Evolutionary conservation across 2,888 invertebrate species (phyloP), one percentile per base, ranked within the genome.

Genomic region (Stegophylla sp.): DNA sequence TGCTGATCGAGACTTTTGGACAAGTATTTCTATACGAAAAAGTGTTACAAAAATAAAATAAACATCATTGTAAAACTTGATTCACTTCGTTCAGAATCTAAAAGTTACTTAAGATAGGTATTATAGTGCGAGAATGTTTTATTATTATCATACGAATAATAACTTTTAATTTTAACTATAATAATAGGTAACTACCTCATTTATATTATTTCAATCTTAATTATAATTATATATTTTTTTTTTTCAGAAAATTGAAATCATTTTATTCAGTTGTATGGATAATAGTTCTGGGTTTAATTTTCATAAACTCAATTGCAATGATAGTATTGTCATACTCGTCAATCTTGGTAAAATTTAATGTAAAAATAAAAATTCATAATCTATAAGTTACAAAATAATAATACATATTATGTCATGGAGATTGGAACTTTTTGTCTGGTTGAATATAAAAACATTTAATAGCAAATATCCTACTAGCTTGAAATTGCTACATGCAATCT

Each of bases 241-340:
- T 71, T 66, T 45, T n/a, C 48, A 71, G 69, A 34, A 51, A 34
- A 53, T 71, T 71, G 34, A 71, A 53, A 34, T 34, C 51, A n/a
- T 71, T 71, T 53, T 71, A 53, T 34, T 34, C 15, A 13, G 51
- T 71, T 4, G 20, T 71, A 5, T 20, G 51, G 34, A 28, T 34
- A 34, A 71, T 71, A 13, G 51, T 71, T 34, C 4, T 51, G 20
- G 5, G 20, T n/a, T 9, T 34, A 20, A 53, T 51, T n/a, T 13
- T 71, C 15, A 20, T 53, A n/a, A 34, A 71, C 34, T 51, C 69
- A 28, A 10, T 12, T 53, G 45, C 20, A 53, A 10, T 34, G n/a
- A 53, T 34, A 51, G 41, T 71, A 34, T 20, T 71, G n/a, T 15
- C 51, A n/a, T 71, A 71, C 20, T 34, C 51, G 12, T 71, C 34